Conservation (phyloP, 2,113 vertebrate species). For the Abramis brama region DNA sequence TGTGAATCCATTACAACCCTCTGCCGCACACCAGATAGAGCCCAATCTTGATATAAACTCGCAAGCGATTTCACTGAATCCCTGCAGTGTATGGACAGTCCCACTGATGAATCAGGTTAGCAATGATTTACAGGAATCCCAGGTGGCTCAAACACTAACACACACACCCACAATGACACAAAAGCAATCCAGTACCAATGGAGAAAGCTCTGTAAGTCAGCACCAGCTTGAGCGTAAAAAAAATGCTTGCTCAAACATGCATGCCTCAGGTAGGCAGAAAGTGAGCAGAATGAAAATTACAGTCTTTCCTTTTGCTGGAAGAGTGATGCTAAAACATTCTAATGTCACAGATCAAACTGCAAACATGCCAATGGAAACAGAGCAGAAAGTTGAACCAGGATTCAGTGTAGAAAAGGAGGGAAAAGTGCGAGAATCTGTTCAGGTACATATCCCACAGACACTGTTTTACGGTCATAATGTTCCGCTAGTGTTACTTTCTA, state of each 20-base stretch:
- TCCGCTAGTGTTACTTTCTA: constrained; percentile 71
- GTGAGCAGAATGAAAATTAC: constrained; percentile 76
- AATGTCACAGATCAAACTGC: background rate
- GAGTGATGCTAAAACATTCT: constrained; percentile 42
- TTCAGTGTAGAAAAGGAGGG: background rate
- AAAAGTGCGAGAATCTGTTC: constrained; percentile 54
- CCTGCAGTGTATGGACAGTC: background rate
- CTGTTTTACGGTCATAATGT: constrained; percentile 77
- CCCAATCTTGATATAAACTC: background rate
- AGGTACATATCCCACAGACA: constrained; percentile 74
- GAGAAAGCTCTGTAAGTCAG: background rate
- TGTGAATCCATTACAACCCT: background rate
- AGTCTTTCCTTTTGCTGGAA: constrained; percentile 68
- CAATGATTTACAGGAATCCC: background rate
- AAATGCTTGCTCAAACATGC: background rate
- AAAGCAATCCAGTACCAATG: background rate
- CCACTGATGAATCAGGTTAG: background rate
- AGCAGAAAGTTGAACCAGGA: background rate
- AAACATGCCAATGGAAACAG: background rate
- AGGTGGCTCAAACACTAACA: constrained; percentile 40
- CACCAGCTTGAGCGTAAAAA: background rate
- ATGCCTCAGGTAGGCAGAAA: constrained; percentile 52
- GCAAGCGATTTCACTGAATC: background rate
- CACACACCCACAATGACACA: background rate
- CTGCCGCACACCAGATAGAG: background rate